Conservation (phyloP, 2,113 vertebrate species). For the Corythornis vintsioides region DNA sequence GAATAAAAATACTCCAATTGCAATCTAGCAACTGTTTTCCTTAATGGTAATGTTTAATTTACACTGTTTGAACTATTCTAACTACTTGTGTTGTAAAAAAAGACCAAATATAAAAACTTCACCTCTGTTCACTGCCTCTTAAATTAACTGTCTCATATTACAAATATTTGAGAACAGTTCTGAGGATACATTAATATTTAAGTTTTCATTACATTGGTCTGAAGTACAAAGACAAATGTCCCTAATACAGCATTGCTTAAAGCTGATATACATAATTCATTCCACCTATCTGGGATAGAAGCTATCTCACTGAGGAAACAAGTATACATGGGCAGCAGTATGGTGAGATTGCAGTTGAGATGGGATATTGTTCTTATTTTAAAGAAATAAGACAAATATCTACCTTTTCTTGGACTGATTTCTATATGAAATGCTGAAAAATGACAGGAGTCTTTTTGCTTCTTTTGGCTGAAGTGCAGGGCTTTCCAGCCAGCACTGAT, state of each 20-base stretch:
- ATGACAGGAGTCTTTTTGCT: not conserved
- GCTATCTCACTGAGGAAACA: not conserved
- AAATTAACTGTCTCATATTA: constrained; percentile 24
- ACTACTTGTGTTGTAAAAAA: not conserved
- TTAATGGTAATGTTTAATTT: not conserved
- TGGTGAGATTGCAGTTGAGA: not conserved
- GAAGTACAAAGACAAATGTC: constrained; percentile 27
- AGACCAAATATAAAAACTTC: not conserved
- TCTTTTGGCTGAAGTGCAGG: not conserved
- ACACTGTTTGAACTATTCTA: not conserved
- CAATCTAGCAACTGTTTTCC: not conserved
- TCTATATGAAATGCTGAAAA: not conserved
- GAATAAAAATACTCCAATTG: not conserved
- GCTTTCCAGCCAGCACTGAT: not conserved
- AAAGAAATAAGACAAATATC: not conserved
- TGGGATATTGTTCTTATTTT: not conserved
- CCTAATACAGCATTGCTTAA: constrained; percentile 1
- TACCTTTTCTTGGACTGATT: not conserved
- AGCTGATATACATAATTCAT: constrained; percentile 33
- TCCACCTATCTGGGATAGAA: not conserved
- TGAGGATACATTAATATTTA: constrained; percentile 53
- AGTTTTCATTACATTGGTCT: constrained; percentile 45
- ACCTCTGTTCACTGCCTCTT: not conserved
- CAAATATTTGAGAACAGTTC: constrained; percentile 50
- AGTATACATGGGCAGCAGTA: not conserved